phyloP scores from a whole-genome alignment of 2,113 vertebrate genomes.

The Bos javanicus region DNA sequence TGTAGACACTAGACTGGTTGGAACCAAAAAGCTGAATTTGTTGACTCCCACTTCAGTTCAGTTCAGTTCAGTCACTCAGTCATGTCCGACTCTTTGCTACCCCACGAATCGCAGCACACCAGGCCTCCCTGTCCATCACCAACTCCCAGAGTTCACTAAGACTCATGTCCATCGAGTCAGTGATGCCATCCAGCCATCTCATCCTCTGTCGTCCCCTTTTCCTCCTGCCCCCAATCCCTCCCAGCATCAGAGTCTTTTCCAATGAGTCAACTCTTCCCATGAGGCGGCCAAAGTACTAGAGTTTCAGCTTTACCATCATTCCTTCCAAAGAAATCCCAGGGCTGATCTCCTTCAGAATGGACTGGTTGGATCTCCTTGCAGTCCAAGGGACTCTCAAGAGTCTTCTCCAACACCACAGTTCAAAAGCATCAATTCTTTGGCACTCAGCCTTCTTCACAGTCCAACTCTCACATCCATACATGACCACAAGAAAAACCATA shows the following conservation, averaged over 20 bases:
- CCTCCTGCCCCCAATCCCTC: background rate
- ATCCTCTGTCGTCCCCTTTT: background rate
- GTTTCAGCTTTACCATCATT: background rate
- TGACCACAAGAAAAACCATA: too few relatives aligned
- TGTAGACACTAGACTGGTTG: too few relatives aligned
- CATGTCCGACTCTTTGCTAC: accelerated
- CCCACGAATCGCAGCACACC: background rate
- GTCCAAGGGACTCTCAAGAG: too few relatives aligned
- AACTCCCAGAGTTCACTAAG: background rate
- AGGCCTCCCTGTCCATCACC: background rate
- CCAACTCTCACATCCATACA: too few relatives aligned
- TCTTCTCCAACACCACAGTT: too few relatives aligned
- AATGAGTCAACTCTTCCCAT: background rate
- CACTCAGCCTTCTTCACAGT: too few relatives aligned
- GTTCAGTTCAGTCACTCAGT: background rate
- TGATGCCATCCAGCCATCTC: background rate
- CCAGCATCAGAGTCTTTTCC: background rate
- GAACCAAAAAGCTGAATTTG: too few relatives aligned
- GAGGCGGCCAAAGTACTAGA: background rate
- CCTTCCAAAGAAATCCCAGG: too few relatives aligned
- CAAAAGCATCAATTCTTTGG: too few relatives aligned
- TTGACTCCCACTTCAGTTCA: background rate
- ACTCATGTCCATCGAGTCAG: background rate
- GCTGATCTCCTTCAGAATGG: too few relatives aligned
- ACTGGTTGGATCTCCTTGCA: too few relatives aligned